Evolutionary conservation across 1,140 invertebrate species (phyloP), one percentile per base, ranked within the genome.

Genomic region (Drosophila mauritiana): DNA sequence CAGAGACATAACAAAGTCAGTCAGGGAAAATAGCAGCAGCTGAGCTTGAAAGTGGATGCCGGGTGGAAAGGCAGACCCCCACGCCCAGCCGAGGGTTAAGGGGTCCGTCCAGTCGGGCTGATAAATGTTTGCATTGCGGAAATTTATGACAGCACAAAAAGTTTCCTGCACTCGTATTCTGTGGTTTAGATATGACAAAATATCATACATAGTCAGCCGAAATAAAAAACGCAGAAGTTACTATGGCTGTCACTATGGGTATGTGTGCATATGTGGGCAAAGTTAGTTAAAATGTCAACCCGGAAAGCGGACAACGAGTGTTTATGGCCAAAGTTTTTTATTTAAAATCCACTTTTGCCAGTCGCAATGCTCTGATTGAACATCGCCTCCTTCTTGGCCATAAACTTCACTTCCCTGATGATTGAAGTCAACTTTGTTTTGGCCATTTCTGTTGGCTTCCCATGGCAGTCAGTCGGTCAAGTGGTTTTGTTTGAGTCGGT

Each of bases 171-270:
- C 65, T 79, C 83, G 65, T 72, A 82, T 82, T 79, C 67, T 82
- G 83, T 82, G 83, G 83, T 73, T 86, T 72, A 86, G 83, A 86
- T 86, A 82, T 88, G 82, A 82, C 82, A 88, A 88, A 88, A 86
- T 82, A 86, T 78, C 69, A 63, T 73, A 74, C 46, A 77, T 72
- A 70, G 34, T 17, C 49, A 13, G 4, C 10, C 4, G 17, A 3
- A 42, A 56, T 55, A 51, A 53, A 67, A 63, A 63, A 58, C 59
- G 42, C 53, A 58, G 4, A 69, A 51, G 56, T 64, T 59, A 42
- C 45, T 51, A 45, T 11, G 15, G 45, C 4, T 42, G 11, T 64
- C 34, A 46, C 40, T n/a, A 11, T n/a, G 36, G 11, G 20, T 7
- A 13, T 27, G 6, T 12, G 46, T 25, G 34, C 36, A 13, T 12